These are phyloP conservation scores for Lithophane ornitopus DNA, from an alignment of 2,888 invertebrate species.

Conservation along the genomic window DNA sequence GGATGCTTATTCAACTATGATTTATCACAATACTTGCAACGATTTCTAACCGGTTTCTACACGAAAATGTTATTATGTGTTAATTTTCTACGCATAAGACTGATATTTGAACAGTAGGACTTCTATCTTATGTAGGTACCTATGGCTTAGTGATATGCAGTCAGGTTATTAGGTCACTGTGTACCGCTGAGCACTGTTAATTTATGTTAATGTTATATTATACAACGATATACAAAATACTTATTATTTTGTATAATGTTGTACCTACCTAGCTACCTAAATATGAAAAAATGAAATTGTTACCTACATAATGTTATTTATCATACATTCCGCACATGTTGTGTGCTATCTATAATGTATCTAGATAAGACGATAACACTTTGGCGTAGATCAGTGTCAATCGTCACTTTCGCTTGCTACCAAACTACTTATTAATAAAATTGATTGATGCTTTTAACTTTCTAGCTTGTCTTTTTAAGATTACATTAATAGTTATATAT, in stretches of 20 bases:
- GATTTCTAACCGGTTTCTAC: constrained; percentile 56
- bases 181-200: neutral
- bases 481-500: neutral
- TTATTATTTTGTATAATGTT: no score
- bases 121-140: constrained; percentile 14
- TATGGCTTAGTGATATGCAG: constrained; percentile 31
- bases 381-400: constrained; percentile 50
- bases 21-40: constrained; percentile 72
- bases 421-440: neutral
- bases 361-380: constrained; percentile 45
- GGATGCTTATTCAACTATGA: constrained; percentile 72
- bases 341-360: constrained; percentile 34
- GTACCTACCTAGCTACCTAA: no score
- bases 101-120: constrained; percentile 2
- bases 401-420: constrained; percentile 31
- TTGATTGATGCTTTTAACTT: constrained; percentile 12
- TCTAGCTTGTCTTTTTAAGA: neutral
- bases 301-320: constrained; percentile 18
- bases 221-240: neutral
- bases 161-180: constrained; percentile 37
- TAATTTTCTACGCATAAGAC: constrained; percentile 1
- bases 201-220: neutral
- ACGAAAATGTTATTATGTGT: constrained; percentile 18
- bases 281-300: constrained; percentile 8
- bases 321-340: constrained; percentile 20